Conservation (phyloP, 2,797 vertebrate genomes). For the Cossypha polioptera region DNA sequence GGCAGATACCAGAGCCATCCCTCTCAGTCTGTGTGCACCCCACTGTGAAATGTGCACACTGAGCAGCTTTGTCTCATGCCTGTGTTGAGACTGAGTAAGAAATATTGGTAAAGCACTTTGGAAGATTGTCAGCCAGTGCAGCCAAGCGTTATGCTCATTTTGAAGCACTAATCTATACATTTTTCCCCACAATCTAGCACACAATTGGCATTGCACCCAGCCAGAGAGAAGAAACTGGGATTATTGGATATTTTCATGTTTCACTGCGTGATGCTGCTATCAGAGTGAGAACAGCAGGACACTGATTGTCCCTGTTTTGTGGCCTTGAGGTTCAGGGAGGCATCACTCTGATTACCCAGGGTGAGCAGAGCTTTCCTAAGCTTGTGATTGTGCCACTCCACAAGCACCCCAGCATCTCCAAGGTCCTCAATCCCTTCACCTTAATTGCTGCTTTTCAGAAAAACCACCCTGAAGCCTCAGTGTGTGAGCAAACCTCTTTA, state of each 20-base stretch:
- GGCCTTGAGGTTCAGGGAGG: neutral
- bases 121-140: neutral
- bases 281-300: neutral
- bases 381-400: neutral
- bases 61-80: neutral
- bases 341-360: neutral
- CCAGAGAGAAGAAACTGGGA: neutral
- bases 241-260: neutral
- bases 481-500: neutral
- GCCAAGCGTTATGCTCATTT: neutral
- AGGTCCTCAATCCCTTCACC: rapidly evolving
- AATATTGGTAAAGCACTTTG: slow-evolving; percentile 17
- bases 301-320: neutral
- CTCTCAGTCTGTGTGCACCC: neutral
- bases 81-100: neutral
- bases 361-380: neutral
- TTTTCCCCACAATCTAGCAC: neutral
- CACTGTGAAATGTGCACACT: neutral
- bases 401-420: rapidly evolving
- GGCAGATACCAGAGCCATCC: neutral
- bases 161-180: neutral
- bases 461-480: neutral
- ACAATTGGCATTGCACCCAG: neutral
- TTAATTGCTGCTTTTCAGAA: neutral
- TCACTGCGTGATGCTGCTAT: neutral